Evolutionary conservation across 1,140 invertebrate genomes (phyloP), one percentile per base, ranked within the genome.

Genomic region (Trichonephila clavata): DNA sequence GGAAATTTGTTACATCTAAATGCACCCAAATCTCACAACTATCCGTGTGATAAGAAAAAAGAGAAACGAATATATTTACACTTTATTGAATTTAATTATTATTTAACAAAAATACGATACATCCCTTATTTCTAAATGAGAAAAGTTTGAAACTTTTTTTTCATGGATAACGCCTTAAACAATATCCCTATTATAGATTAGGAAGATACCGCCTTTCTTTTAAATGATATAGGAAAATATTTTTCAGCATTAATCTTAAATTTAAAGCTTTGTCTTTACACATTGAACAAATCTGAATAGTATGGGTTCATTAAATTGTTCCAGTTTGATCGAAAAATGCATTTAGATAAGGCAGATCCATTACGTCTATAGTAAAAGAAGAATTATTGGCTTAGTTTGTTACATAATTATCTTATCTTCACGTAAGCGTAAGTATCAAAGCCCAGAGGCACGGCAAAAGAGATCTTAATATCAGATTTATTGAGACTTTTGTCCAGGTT

Each of bases 341-440:
- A 87, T 87, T 87, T 87, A 87, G 86, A 87, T 87, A 87, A 87
- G 86, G 86, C 60, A 43, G 86, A 87, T 43, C 50, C 86, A 87
- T 87, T 87, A 87, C 86, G 24, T 65, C 24, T 63, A 39, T 24
- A 83, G 81, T 39, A 63, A 63, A 87, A 87, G 86, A 87, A 87
- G 86, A 87, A 87, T 87, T 87, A 87, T 87, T 87, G 50, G 86
- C 60, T 63, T 61, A 87, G 86, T 87, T 27, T 63, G 61, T 61
- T 87, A 43, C 81, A 63, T 87, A 87, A 87, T 87, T 87, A 87
- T 21, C 57, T 63, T 87, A 87, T 87, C 59, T 87, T 43, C 60
- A 87, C 20, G 7, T 39, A 61, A 87, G 59, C 60, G 86, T 87
- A 43, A 87, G 24, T 87, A 39, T 57, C 60, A 63, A 39, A 87